Conservation (phyloP, 2,797 vertebrate species). For the Leptodactylus fallax region DNA sequence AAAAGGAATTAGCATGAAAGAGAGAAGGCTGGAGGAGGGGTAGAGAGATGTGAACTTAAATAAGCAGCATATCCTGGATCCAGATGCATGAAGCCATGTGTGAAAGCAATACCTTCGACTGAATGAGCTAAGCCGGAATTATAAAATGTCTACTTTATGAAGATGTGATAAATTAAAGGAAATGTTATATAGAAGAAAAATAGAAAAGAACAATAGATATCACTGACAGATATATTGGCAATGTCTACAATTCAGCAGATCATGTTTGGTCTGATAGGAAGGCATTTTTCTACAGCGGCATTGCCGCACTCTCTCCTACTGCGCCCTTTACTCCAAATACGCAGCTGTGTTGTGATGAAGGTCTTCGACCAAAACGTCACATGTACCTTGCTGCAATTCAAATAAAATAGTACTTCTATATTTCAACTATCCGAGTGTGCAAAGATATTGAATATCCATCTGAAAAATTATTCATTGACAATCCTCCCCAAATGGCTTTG, state of each 20-base stretch:
- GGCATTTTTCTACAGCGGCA: too few relatives aligned
- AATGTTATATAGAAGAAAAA: neutral
- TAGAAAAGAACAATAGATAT: neutral
- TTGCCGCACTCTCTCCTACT: too few relatives aligned
- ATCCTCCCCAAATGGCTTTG: too few relatives aligned
- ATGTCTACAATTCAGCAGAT: neutral
- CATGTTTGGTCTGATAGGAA: neutral
- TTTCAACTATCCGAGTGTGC: too few relatives aligned
- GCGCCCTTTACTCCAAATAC: too few relatives aligned
- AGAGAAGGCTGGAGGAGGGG: neutral
- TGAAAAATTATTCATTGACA: too few relatives aligned
- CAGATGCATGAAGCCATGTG: neutral
- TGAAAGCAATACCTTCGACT: neutral
- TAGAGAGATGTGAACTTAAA: neutral
- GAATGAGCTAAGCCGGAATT: neutral
- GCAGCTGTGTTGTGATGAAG: too few relatives aligned
- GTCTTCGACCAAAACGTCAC: too few relatives aligned
- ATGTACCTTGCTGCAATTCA: too few relatives aligned
- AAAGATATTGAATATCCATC: too few relatives aligned
- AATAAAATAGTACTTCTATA: too few relatives aligned
- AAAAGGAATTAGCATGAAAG: neutral
- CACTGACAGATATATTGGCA: neutral
- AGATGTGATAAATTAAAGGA: neutral
- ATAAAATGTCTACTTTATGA: neutral
- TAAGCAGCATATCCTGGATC: neutral